A percentile compares a stretch with the other conserved stretches of the same genome.
Evolutionary conservation across 2,888 invertebrate genomes (phyloP).

Genomic region (Colostygia pectinataria): DNA sequence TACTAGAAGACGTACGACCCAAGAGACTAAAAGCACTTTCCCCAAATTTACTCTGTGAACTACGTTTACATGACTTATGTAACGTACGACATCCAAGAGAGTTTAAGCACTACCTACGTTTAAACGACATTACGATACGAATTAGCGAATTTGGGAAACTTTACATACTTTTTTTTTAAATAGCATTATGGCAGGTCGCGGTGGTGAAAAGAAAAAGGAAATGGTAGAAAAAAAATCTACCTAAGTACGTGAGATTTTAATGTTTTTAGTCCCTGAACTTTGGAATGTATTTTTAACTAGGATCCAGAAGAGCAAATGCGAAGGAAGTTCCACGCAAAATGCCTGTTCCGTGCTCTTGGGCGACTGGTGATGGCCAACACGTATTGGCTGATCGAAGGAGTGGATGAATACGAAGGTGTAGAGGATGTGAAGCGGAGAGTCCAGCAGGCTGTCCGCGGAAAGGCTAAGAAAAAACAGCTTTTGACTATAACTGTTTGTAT

Average conservation of each 20-base stretch:
- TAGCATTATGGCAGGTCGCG: slow-evolving; percentile 34
- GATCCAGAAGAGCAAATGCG: slow-evolving; percentile 65
- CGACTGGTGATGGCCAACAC: slow-evolving; percentile 82
- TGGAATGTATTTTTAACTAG: no score
- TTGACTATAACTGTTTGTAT: slow-evolving; percentile 71
- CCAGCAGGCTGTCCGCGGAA: slow-evolving; percentile 76
- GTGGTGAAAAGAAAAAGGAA: slow-evolving; percentile 34
- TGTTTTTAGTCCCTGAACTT: no score
- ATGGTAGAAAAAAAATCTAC: slow-evolving; percentile 30
- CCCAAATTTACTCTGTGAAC: no score
- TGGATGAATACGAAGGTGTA: slow-evolving; percentile 72
- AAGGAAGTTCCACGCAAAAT: slow-evolving; percentile 72
- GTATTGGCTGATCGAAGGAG: slow-evolving; percentile 81
- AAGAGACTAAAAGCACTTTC: no score
- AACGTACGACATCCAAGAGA: no score
- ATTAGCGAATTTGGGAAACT: no score
- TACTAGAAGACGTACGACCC: no score
- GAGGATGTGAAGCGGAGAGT: slow-evolving; percentile 82
- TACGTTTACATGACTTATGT: no score
- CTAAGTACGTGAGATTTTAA: no score
- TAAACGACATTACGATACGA: no score
- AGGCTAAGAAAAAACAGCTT: slow-evolving; percentile 74
- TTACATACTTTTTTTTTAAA: no score
- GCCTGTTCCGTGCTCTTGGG: slow-evolving; percentile 80
- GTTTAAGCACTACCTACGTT: no score